Percentiles rank a stretch among this genome's conserved stretches.
phyloP scores from a whole-genome alignment of 2,797 vertebrate species.

The Danionella dracula region DNA sequence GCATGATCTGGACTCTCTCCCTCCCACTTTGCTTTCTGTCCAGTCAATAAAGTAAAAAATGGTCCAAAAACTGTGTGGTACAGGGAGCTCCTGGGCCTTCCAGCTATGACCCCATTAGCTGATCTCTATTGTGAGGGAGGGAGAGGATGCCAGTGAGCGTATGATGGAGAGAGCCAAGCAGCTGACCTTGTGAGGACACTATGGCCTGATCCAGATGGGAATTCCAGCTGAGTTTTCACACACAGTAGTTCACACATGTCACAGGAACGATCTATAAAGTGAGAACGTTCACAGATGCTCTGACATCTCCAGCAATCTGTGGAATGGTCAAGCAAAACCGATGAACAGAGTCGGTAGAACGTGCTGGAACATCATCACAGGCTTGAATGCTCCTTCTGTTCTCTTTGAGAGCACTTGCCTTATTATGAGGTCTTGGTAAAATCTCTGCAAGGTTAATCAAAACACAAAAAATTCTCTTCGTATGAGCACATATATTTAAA shows the following conservation, averaged over 20 bases:
- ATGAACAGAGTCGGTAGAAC: too few relatives aligned
- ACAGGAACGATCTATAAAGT: background rate
- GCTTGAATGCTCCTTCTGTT: too few relatives aligned
- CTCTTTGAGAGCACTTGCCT: too few relatives aligned
- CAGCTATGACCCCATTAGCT: conserved; percentile 52
- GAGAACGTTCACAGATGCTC: background rate
- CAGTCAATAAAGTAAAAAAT: too few relatives aligned
- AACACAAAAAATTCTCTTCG: too few relatives aligned
- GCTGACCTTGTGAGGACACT: background rate
- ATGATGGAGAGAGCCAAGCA: background rate
- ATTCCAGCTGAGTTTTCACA: background rate
- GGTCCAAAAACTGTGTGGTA: background rate
- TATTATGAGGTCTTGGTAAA: too few relatives aligned
- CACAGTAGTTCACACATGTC: background rate
- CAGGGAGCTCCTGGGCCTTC: conserved; percentile 20
- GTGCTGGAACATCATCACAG: too few relatives aligned
- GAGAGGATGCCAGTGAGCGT: conserved; percentile 2
- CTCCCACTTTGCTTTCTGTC: too few relatives aligned
- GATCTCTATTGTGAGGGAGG: conserved; percentile 26
- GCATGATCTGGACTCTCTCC: too few relatives aligned
- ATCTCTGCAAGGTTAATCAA: too few relatives aligned
- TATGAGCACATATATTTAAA: too few relatives aligned
- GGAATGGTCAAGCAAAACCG: too few relatives aligned
- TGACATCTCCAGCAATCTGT: background rate
- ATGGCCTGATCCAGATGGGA: background rate